A percentile compares a stretch with the other conserved stretches of the same genome.
These are phyloP conservation scores for Gavialis gangeticus DNA, from an alignment of 2,113 vertebrate species.

Conservation along the genomic window DNA sequence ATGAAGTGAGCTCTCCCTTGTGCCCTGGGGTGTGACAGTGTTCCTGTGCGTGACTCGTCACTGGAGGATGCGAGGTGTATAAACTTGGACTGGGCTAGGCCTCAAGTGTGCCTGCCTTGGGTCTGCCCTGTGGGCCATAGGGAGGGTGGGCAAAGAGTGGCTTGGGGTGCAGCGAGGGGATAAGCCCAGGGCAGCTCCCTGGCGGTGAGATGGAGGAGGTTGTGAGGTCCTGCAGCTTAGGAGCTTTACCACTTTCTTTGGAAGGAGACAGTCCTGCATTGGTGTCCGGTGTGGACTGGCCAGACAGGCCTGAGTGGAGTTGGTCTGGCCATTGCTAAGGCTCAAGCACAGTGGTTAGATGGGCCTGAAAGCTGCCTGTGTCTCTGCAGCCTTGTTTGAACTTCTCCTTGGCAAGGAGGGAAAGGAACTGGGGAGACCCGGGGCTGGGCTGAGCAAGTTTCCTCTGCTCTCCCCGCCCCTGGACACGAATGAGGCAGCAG, in stretches of 20 bases:
- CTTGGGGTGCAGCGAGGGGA: neutral
- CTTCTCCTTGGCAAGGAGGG: constrained; percentile 65
- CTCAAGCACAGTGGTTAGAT: neutral
- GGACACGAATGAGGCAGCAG: neutral
- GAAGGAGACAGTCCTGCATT: neutral
- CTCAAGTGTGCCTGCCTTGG: neutral
- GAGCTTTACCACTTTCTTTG: constrained; percentile 29
- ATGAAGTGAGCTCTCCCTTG: accelerated
- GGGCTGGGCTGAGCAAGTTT: constrained; percentile 54
- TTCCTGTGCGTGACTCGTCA: neutral
- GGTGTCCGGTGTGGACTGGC: neutral
- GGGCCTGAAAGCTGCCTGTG: constrained; percentile 61
- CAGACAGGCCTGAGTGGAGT: neutral
- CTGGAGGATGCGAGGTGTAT: neutral
- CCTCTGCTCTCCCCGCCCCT: constrained; percentile 17
- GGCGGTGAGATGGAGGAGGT: neutral
- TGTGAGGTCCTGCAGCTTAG: constrained; percentile 22
- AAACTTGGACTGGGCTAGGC: neutral
- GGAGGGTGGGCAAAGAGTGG: neutral
- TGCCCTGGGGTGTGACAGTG: neutral
- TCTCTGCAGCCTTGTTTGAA: constrained; percentile 65
- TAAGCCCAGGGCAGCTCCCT: neutral
- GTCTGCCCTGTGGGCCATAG: neutral
- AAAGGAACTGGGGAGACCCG: constrained; percentile 30
- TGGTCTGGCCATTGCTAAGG: constrained; percentile 15